Base-by-base conservation (phyloP, 1,140 invertebrate species). In the Acromyrmex charruanus region DNA sequence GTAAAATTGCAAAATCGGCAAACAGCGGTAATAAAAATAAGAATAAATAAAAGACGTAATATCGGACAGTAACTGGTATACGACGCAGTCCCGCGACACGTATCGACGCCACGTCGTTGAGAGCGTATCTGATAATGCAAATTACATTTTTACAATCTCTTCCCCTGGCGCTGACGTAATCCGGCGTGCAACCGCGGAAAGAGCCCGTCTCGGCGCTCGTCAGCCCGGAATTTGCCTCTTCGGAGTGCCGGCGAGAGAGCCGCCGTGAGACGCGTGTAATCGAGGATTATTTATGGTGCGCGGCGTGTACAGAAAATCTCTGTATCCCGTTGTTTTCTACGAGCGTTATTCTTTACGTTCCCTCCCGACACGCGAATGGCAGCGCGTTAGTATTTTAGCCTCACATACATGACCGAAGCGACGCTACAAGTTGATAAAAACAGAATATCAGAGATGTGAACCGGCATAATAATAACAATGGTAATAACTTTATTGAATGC, bases 201-300 rank as follows among this genome's bases (percentile, higher is more conserved):
- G 81, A 77, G 80, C 63, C 31, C 81, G 65, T 86, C 79, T 85
- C 68, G 58, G 35, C 53, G 39, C 63, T 89, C 81, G 77, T 79
- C 79, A 87, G 74, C 71, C 65, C 88, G 72, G 82, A 75, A 75
- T 85, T 85, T 53, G 25, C 61, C 82, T 79, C 74, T 66, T 66
- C 55, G 55, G 69, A 31, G 25, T 49, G n/a, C 66, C 25, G 69
- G 14, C 77, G 39, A 51, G 25, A 84, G 80, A 84, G 80, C 55
- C 66, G 39, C 39, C 80, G 80, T 61, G 80, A 74, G 80, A 84
- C 39, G 80, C 80, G 80, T 74, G 80, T 75, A 84, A 75, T 84
- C 80, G 80, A 84, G 80, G 55, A 84, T 84, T 84, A 84, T 84
- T 84, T 84, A 84, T 84, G 69, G 71, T 84, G 59, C 53, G 21